Evolutionary conservation across 2,888 invertebrate species (phyloP), one percentile per base, ranked within the genome.

Genomic region (Geophilus truncorum): DNA sequence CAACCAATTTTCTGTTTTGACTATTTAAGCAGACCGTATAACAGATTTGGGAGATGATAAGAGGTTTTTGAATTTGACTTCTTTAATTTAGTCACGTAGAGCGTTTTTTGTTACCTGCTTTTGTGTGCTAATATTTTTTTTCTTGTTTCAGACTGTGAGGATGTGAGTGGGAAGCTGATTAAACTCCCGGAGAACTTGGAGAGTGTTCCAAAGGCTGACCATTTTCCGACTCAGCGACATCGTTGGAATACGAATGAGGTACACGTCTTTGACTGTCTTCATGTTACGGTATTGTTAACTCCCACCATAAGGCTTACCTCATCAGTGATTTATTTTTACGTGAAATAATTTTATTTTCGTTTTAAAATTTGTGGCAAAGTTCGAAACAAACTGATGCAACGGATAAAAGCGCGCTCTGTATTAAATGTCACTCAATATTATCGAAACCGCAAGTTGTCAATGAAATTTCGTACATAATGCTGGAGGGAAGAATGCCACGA

Each of bases 241-340:
- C 93, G 97, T 85, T 98, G 98, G 98, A 97, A 97, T 93, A 97
- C 97, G 87, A 97, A 97, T 91, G 97, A 98, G 94, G 97, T 97
- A 87, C 15, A 21, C 62, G 18, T 45, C 45, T 45, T n/a, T 2
- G 15, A 45, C 45, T 45, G 45, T 45, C 90, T 91, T 86, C 78
- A 10, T 18, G 80, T 80, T 62, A 15, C n/a, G 12, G n/a, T n/a
- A 45, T 45, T 45, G n/a, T 40, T 15, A 40, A 15, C 2, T 45
- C 15, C 12, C 12, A 45, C 45, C 18, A 9, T 45, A 9, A 9
- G 7, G 4, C 9, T 32, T 32, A 32, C 4, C 32, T 32, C 9
- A 6, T 32, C 5, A 32, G 5, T 32, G 4, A 6, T 32, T 32
- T 32, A 6, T 32, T 32, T 9, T 32, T 9, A 6, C 5, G 32